phyloP scores from a whole-genome alignment of 1,140 invertebrate genomes.

The Pectinophora gossypiella region DNA sequence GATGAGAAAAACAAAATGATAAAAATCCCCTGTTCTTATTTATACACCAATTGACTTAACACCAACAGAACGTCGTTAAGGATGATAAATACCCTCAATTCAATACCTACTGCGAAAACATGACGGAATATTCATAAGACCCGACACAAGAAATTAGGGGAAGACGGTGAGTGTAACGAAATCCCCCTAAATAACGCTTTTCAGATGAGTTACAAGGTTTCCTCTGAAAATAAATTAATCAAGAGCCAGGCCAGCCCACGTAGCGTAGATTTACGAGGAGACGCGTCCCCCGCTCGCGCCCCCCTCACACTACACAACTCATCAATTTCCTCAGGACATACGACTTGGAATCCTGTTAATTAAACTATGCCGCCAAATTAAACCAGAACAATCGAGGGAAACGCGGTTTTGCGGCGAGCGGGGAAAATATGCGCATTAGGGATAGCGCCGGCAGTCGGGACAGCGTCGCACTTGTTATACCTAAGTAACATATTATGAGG shows the following conservation, averaged over 20 bases:
- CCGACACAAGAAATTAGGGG: constrained; percentile 12
- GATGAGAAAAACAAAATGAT: no score
- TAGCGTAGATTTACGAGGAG: constrained; percentile 54
- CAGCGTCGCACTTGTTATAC: no score
- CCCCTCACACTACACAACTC: constrained; percentile 46
- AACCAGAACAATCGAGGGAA: constrained; percentile 21
- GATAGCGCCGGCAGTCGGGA: no score
- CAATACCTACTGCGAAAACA: no score
- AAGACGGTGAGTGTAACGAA: constrained; percentile 9
- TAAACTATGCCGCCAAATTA: constrained; percentile 68
- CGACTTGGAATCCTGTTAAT: constrained; percentile 64
- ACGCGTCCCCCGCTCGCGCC: constrained; percentile 11
- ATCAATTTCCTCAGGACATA: constrained; percentile 65
- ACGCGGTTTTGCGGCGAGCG: constrained; percentile 25
- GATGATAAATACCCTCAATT: no score
- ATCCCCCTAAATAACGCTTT: constrained; percentile 21
- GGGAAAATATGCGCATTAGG: constrained; percentile 22
- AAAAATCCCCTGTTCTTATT: no score
- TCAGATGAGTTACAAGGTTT: constrained; percentile 34
- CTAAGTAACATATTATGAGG: no score
- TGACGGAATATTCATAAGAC: constrained; percentile 14
- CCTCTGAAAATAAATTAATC: constrained; percentile 55
- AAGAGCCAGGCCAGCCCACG: constrained; percentile 39
- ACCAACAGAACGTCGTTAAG: no score
- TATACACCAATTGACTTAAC: no score